phyloP scores from a whole-genome alignment of 2,113 vertebrate genomes.

The Cephalophus harveyi region DNA sequence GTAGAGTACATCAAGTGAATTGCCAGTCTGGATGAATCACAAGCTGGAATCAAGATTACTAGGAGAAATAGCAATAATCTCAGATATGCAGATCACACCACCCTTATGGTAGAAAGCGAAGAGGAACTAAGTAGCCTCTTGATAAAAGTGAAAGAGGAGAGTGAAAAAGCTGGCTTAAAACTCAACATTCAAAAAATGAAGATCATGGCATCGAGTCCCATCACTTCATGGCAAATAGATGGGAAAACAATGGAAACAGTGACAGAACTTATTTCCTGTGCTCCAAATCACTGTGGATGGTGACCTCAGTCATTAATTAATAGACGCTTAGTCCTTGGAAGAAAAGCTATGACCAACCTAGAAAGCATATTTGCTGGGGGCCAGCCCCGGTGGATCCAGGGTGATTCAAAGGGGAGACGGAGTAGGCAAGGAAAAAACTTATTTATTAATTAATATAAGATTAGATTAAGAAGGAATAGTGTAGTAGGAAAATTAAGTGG shows the following conservation, averaged over 20 bases:
- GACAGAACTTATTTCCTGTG: neutral
- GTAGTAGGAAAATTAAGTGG: neutral
- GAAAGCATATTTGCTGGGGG: too few relatives aligned
- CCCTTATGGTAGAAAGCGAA: neutral
- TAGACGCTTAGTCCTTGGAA: too few relatives aligned
- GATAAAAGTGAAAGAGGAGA: neutral
- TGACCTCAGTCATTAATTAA: too few relatives aligned
- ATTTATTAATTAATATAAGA: too few relatives aligned
- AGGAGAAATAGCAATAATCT: neutral
- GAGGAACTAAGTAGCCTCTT: neutral
- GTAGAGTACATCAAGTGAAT: neutral
- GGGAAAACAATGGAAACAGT: neutral
- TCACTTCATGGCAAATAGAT: neutral
- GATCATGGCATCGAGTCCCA: neutral
- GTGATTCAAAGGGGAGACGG: too few relatives aligned
- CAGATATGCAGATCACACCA: neutral
- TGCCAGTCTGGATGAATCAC: neutral
- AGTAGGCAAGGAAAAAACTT: too few relatives aligned
- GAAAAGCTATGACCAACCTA: too few relatives aligned
- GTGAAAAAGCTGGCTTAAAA: neutral
- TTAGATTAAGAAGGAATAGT: too few relatives aligned
- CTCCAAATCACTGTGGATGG: neutral
- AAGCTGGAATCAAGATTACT: neutral
- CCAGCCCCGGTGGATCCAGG: too few relatives aligned
- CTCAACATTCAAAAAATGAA: neutral